Evolutionary conservation across 2,888 invertebrate species (phyloP).

Genomic region (Cryptus armator): DNA sequence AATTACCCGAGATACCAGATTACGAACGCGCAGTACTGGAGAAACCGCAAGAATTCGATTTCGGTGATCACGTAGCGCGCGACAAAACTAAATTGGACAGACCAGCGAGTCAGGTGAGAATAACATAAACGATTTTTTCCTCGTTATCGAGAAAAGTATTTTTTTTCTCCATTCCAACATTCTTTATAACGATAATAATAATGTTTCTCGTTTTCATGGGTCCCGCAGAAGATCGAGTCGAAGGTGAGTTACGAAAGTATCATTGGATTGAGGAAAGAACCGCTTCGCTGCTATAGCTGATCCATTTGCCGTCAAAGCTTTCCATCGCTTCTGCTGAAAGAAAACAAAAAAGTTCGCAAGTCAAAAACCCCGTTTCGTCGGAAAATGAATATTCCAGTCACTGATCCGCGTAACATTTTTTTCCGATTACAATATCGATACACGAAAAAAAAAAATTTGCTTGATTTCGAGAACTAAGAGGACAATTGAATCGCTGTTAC

Average conservation of each 20-base stretch:
- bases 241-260: conserved; percentile 79
- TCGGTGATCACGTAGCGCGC: conserved; percentile 78
- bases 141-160: not conserved
- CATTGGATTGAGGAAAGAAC: conserved; percentile 38
- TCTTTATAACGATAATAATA: not conserved
- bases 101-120: conserved; percentile 80
- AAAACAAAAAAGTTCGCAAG: conserved; percentile 1
- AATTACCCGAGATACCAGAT: conserved; percentile 86
- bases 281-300: conserved; percentile 61
- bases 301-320: conserved; percentile 6
- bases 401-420: not conserved
- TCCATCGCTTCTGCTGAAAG: not conserved
- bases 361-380: not conserved
- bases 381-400: not conserved
- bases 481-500: not conserved
- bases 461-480: not conserved
- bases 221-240: conserved; percentile 81
- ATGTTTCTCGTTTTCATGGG: conserved; percentile 73
- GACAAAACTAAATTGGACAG: conserved; percentile 83
- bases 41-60: conserved; percentile 83
- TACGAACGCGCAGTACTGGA: conserved; percentile 92
- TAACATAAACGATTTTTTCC: not conserved
- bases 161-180: conserved; percentile 21
- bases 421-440: not conserved
- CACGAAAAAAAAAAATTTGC: not conserved